Conservation (phyloP, 2,888 invertebrate genomes). For the Eucera pruinosa region DNA sequence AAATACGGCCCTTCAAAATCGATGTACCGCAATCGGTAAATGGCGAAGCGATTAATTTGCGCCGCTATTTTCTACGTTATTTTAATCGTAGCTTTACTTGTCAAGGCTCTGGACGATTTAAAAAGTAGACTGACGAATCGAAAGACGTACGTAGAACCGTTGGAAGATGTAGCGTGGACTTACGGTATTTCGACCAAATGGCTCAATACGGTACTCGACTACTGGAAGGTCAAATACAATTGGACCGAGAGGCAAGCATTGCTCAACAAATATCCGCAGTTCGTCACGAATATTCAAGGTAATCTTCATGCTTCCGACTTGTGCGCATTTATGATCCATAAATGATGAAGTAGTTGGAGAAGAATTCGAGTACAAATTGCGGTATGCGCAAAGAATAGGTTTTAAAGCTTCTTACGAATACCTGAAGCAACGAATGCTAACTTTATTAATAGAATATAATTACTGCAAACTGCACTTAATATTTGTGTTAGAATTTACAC, state of each 20-base stretch:
- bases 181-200: conserved; percentile 93
- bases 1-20: conserved; percentile 87
- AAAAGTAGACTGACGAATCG: conserved; percentile 86
- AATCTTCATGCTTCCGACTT: too few species aligned
- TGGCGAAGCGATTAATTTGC: background rate
- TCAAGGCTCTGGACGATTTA: conserved; percentile 87
- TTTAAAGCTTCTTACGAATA: too few species aligned
- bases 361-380: too few species aligned
- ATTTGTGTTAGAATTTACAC: too few species aligned
- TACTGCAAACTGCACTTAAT: too few species aligned
- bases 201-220: conserved; percentile 88
- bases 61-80: background rate
- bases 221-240: conserved; percentile 92
- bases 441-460: too few species aligned
- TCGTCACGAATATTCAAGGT: conserved; percentile 91
- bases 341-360: background rate
- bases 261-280: conserved; percentile 92
- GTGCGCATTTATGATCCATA: too few species aligned
- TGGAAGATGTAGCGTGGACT: conserved; percentile 89
- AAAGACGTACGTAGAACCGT: conserved; percentile 86
- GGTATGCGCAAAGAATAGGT: too few species aligned
- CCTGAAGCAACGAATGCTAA: too few species aligned
- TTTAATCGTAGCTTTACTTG: conserved; percentile 7
- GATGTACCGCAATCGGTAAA: conserved; percentile 87
- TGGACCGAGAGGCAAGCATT: conserved; percentile 89